Evolutionary conservation across 2,113 vertebrate species (phyloP).

Genomic region (Tautogolabrus adspersus): DNA sequence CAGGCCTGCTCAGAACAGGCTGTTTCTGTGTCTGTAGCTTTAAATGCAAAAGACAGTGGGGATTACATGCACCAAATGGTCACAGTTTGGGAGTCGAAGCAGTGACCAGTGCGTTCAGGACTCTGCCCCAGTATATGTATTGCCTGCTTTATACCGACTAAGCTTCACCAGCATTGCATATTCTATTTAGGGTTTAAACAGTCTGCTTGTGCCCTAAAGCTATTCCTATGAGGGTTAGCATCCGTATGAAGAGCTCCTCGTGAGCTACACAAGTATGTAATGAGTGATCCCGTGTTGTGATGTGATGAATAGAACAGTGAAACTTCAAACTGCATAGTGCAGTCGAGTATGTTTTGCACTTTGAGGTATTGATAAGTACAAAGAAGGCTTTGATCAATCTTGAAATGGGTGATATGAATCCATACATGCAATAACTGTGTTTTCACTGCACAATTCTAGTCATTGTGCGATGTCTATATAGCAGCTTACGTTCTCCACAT

Average conservation of each 20-base stretch:
- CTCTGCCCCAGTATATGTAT: too few relatives aligned
- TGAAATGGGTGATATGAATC: neutral
- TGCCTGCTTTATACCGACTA: too few relatives aligned
- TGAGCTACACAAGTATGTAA: constrained; percentile 13
- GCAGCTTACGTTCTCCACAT: neutral
- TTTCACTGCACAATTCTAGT: neutral
- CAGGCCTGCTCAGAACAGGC: too few relatives aligned
- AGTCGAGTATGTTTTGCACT: neutral
- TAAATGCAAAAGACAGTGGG: too few relatives aligned
- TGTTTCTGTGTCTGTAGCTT: too few relatives aligned
- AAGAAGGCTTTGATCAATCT: neutral
- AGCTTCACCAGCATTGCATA: constrained; percentile 8
- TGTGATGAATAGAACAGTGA: constrained; percentile 17
- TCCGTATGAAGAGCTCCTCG: constrained; percentile 7
- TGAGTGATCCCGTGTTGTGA: constrained; percentile 4
- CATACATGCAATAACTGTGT: neutral
- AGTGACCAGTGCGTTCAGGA: too few relatives aligned
- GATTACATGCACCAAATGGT: too few relatives aligned
- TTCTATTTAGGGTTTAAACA: constrained; percentile 34
- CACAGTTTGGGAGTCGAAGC: too few relatives aligned
- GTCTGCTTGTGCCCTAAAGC: constrained; percentile 1
- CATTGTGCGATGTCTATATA: neutral
- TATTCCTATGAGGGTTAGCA: constrained; percentile 19
- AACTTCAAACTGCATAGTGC: constrained; percentile 3
- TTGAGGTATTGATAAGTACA: neutral